Conservation (phyloP, 2,797 vertebrate genomes). For the Gobio occitaniae region DNA sequence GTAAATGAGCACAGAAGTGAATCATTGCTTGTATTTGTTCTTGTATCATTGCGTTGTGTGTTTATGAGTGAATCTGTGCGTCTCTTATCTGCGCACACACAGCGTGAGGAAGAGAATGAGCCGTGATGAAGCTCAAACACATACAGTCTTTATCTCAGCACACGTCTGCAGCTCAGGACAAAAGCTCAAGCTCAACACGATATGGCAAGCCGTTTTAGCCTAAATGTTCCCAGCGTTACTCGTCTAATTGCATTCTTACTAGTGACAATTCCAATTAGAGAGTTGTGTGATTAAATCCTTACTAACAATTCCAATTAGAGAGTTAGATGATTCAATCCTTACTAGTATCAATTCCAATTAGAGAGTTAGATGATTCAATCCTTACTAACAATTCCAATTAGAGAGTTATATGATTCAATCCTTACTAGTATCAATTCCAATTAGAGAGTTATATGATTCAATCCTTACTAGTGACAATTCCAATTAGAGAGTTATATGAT, state of each 20-base stretch:
- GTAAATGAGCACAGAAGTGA: background rate
- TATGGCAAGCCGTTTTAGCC: background rate
- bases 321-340: accelerated
- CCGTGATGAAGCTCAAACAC: slow-evolving; percentile 25
- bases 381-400: too few relatives aligned
- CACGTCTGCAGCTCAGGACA: background rate
- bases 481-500: too few relatives aligned
- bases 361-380: too few relatives aligned
- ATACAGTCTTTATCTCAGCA: background rate
- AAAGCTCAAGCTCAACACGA: background rate
- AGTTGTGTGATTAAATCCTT: accelerated
- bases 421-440: too few relatives aligned
- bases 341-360: too few relatives aligned
- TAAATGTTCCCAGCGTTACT: too few relatives aligned
- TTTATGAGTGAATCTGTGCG: background rate
- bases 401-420: too few relatives aligned
- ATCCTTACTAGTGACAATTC: too few relatives aligned
- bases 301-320: too few relatives aligned
- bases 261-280: too few relatives aligned
- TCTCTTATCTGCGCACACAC: slow-evolving; percentile 7
- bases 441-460: too few relatives aligned
- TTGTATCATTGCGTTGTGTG: background rate
- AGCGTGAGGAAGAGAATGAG: background rate
- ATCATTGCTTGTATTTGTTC: background rate
- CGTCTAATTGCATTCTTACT: too few relatives aligned